A percentile compares a stretch with the other conserved stretches of the same genome.
phyloP scores from a whole-genome alignment of 37 sponge, comb jelly and placozoan species.

The Spongilla lacustris region DNA sequence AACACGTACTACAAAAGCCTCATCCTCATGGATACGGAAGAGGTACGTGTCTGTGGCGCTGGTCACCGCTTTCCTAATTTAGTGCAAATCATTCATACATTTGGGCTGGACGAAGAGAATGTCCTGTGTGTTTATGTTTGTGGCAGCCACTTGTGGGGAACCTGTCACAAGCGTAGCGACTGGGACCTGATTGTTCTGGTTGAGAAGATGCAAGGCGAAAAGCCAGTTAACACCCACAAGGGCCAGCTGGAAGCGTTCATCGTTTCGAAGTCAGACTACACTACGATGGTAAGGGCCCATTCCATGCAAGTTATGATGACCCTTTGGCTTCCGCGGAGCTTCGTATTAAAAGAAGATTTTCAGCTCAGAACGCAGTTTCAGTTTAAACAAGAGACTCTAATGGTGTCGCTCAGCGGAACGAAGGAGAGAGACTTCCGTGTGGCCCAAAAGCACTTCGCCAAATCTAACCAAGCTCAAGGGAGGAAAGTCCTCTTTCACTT shows the following conservation, averaged over 20 bases:
- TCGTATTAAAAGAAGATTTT: slow-evolving; percentile 21
- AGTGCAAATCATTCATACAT: slow-evolving; percentile 8
- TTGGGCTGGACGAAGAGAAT: slow-evolving; percentile 35
- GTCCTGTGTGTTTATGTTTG: slow-evolving; percentile 52
- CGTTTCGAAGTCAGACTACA: slow-evolving; percentile 45
- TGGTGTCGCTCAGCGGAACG: slow-evolving; percentile 4
- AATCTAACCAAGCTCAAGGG: slow-evolving; percentile 31
- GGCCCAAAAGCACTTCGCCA: slow-evolving; percentile 74
- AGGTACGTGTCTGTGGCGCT: slow-evolving; percentile 11
- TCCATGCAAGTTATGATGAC: slow-evolving; percentile 44
- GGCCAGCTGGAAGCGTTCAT: slow-evolving; percentile 57
- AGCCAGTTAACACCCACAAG: slow-evolving; percentile 47
- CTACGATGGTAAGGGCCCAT: slow-evolving; percentile 13
- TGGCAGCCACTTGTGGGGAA: slow-evolving; percentile 78
- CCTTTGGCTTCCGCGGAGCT: slow-evolving; percentile 37
- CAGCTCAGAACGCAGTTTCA: slow-evolving; percentile 31
- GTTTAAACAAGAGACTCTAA: slow-evolving; percentile 18
- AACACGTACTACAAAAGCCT: too few relatives aligned
- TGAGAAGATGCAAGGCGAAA: neutral
- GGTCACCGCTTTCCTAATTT: slow-evolving; percentile 36
- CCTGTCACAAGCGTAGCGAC: slow-evolving; percentile 58
- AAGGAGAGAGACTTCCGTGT: slow-evolving; percentile 61
- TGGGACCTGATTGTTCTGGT: slow-evolving; percentile 72
- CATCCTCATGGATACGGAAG: neutral
- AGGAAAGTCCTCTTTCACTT: slow-evolving; percentile 60